These are phyloP conservation scores for Melipona quadrifasciata DNA, from an alignment of 1,140 invertebrate species.

Conservation along the genomic window DNA sequence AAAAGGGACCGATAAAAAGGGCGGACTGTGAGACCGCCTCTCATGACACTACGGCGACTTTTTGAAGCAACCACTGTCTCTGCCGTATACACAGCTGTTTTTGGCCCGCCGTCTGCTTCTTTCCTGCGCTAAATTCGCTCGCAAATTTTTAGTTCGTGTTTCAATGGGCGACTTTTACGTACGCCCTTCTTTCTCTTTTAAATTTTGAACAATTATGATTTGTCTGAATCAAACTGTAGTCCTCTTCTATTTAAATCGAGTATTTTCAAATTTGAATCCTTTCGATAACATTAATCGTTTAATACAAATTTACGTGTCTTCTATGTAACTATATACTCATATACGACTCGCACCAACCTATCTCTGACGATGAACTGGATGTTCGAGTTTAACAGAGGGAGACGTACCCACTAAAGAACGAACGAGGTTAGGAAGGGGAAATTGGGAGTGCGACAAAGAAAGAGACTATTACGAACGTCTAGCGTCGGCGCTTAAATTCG, in stretches of 20 bases:
- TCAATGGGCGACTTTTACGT: constrained; percentile 23
- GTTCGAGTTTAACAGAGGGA: constrained; percentile 48
- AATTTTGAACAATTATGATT: background rate
- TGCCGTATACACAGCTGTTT: constrained; percentile 57
- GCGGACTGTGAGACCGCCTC: constrained; percentile 81
- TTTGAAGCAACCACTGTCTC: constrained; percentile 73
- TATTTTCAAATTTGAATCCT: background rate
- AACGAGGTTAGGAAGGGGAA: constrained; percentile 23
- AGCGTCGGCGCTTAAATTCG: constrained; percentile 75
- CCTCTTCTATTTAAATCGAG: background rate
- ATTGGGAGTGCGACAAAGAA: constrained; percentile 26
- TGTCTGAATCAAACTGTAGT: too few relatives aligned
- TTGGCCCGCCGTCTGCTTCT: constrained; percentile 38
- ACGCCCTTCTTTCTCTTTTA: background rate
- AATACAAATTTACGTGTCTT: background rate
- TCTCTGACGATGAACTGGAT: constrained; percentile 73
- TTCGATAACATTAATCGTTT: background rate
- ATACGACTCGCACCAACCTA: constrained; percentile 51
- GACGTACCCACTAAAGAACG: constrained; percentile 25
- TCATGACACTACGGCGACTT: constrained; percentile 81
- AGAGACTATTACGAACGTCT: constrained; percentile 26
- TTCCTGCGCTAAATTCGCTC: constrained; percentile 30
- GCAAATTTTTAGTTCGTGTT: constrained; percentile 10
- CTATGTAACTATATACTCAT: background rate
- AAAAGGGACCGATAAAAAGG: constrained; percentile 79